Percentiles rank a stretch among this genome's conserved stretches.
Conservation (phyloP, 2,797 vertebrate species). For the Holocentrus rufus region DNA sequence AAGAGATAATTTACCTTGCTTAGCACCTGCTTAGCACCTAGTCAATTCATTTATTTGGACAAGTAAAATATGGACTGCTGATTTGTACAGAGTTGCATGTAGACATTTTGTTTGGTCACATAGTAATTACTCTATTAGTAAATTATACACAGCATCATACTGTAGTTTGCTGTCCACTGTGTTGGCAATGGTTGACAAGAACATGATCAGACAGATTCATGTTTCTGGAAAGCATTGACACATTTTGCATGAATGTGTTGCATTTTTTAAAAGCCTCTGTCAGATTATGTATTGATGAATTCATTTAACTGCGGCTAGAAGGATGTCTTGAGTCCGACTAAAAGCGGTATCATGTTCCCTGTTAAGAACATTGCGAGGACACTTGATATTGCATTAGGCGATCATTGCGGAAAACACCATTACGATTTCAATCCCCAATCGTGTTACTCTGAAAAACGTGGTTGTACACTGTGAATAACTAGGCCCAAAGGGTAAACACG, state of each 20-base stretch:
- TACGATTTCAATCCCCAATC: slow-evolving; percentile 33
- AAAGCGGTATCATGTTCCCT: slow-evolving; percentile 63
- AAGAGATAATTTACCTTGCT: not conserved
- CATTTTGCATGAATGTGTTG: slow-evolving; percentile 44
- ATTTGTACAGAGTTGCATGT: slow-evolving; percentile 27
- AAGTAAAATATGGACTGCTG: not conserved
- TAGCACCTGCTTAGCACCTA: not conserved
- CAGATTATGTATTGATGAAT: slow-evolving; percentile 58
- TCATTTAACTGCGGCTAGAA: slow-evolving; percentile 36
- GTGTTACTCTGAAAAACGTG: slow-evolving; percentile 52
- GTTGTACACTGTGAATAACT: slow-evolving; percentile 54
- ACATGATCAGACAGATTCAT: slow-evolving; percentile 20
- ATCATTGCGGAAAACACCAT: slow-evolving; percentile 50
- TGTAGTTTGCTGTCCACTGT: slow-evolving; percentile 1
- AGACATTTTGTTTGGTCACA: slow-evolving; percentile 20
- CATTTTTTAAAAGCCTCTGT: slow-evolving; percentile 39
- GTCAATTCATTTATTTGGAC: too few relatives aligned
- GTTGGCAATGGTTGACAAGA: slow-evolving; percentile 17
- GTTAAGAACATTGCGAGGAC: slow-evolving; percentile 29
- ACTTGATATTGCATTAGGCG: slow-evolving; percentile 45
- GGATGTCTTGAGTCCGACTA: slow-evolving; percentile 38
- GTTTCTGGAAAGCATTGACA: slow-evolving; percentile 42
- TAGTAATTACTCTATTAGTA: slow-evolving; percentile 30
- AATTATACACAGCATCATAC: slow-evolving; percentile 31
- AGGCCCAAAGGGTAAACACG: slow-evolving; percentile 50